phyloP scores from a whole-genome alignment of 2,113 vertebrate genomes.

The Zosterops pallidus region DNA sequence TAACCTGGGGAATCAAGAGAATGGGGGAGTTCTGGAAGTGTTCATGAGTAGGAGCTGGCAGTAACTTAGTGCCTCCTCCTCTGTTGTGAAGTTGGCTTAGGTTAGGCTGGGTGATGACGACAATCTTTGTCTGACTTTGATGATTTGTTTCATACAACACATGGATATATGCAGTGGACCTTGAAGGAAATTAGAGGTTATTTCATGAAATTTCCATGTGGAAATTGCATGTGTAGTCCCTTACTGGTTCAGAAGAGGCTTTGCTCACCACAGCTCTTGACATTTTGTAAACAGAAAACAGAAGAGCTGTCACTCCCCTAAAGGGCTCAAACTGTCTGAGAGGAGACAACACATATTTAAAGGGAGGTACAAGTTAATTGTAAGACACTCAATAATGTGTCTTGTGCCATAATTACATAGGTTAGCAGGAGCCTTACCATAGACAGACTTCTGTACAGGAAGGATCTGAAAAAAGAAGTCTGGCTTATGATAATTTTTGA shows the following conservation, averaged over 20 bases:
- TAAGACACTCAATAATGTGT: neutral
- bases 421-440: neutral
- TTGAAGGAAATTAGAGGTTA: neutral
- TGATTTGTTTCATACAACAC: neutral
- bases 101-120: neutral
- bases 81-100: neutral
- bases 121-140: fast-evolving
- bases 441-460: neutral
- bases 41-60: neutral
- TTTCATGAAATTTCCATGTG: neutral
- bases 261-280: neutral
- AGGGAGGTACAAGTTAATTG: neutral
- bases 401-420: neutral
- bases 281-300: neutral
- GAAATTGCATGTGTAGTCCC: neutral
- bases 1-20: neutral
- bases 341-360: neutral
- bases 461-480: neutral
- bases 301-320: neutral
- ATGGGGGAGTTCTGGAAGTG: neutral
- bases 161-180: no score
- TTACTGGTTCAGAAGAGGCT: neutral
- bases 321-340: neutral
- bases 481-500: neutral
- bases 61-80: neutral